Evolutionary conservation across 2,113 vertebrate genomes (phyloP), one percentile per base, ranked within the genome.

Genomic region (Corydoras maculifer): DNA sequence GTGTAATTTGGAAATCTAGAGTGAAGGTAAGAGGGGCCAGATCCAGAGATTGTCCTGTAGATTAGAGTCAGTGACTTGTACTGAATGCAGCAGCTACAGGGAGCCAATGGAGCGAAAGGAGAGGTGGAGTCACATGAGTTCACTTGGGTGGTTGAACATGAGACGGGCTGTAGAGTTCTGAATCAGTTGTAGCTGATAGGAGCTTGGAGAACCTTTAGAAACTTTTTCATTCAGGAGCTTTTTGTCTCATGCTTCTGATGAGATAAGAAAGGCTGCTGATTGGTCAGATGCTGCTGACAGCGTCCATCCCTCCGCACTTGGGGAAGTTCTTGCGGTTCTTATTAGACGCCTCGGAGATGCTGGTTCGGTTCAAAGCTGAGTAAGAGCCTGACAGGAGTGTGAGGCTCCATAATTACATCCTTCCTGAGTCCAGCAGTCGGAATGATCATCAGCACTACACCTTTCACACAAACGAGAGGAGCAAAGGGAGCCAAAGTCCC

Each of bases 311-410:
- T 9, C 25, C 35, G 31, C 61, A 6, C 62, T 84, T 85, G 84
- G 81, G 81, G 84, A 82, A 87, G 86, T 82, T 87, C 87, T 89
- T 88, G 88, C 84, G 83, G 79, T 79, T 77, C 82, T 78, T 87
- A 89, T 89, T 90, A 90, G 78, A 78, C 75, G 81, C 77, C 77
- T 80, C 57, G 80, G 80, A 78, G 68, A 81, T 76, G 86, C 80
- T 80, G 74, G 54, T 81, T n/a, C 81, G 72, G 81, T 83, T 82
- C 77, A 76, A 82, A 71, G 79, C 77, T 75, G 83, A 9, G 83
- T 85, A 82, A 84, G 78, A 80, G 84, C 86, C 84, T 87, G 88
- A 90, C 86, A 84, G 82, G 80, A 78, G 81, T 69, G 84, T 81
- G 80, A 70, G 84, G 80, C 79, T 82, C 85, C 75, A 83, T 90